Percentiles rank a stretch among this genome's conserved stretches.
Evolutionary conservation across 1,140 invertebrate species (phyloP).

Genomic region (Oryctes rhinoceros): DNA sequence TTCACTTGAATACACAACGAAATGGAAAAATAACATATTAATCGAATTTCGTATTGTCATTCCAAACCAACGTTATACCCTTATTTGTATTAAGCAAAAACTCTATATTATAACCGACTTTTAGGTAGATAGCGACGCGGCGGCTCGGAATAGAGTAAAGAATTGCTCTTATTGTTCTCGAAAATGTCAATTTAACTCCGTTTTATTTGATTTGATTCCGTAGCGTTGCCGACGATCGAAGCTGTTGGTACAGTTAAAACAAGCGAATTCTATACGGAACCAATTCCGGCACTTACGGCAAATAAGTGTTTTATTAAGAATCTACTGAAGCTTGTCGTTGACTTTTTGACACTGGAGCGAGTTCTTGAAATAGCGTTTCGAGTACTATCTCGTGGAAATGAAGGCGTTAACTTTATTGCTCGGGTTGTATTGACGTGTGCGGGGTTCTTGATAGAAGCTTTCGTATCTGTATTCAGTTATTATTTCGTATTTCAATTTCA

Average conservation of each 20-base stretch:
- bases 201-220: neutral
- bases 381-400: neutral
- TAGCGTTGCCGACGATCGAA: slow-evolving; percentile 6
- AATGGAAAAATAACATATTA: too few relatives aligned
- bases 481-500: too few relatives aligned
- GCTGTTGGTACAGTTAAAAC: neutral
- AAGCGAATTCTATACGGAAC: neutral
- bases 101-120: too few relatives aligned
- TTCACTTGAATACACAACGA: neutral
- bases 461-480: too few relatives aligned
- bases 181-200: neutral
- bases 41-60: too few relatives aligned
- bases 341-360: neutral
- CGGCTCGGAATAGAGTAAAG: neutral
- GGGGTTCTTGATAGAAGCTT: neutral
- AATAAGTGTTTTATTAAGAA: slow-evolving; percentile 2
- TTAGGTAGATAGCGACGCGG: too few relatives aligned
- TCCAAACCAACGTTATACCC: too few relatives aligned
- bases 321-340: neutral
- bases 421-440: neutral
- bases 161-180: neutral
- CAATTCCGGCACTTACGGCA: neutral
- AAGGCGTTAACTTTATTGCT: neutral
- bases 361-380: neutral
- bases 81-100: too few relatives aligned